Conservation (phyloP, 1,140 invertebrate genomes). For the Leptinotarsa defecta region DNA sequence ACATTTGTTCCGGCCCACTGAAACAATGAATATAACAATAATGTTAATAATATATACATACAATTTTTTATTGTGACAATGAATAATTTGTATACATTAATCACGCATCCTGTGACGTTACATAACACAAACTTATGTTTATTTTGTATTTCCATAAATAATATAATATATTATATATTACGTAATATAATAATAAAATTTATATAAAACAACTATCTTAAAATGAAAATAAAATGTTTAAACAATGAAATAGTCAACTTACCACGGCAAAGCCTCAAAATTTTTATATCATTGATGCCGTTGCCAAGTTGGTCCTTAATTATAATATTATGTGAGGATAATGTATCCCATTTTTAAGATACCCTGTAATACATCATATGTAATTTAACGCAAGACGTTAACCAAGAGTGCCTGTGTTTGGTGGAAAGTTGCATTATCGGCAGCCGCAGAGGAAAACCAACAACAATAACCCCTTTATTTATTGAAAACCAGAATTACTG, state of each 20-base stretch:
- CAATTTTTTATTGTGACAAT: conserved; percentile 47
- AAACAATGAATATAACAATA: conserved; percentile 44
- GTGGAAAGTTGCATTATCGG: conserved; percentile 49
- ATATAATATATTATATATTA: conserved; percentile 31
- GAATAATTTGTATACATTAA: conserved; percentile 50
- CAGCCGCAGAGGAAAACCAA: conserved; percentile 40
- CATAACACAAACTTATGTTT: conserved; percentile 41
- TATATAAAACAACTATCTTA: conserved; percentile 31
- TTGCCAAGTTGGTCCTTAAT: conserved; percentile 56
- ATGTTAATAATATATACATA: conserved; percentile 48
- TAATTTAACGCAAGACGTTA: conserved; percentile 55
- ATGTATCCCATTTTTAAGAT: conserved; percentile 57
- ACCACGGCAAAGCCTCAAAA: conserved; percentile 52
- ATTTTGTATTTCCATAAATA: conserved; percentile 24
- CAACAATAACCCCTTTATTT: background rate
- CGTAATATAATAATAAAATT: conserved; percentile 28
- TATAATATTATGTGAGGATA: conserved; percentile 57
- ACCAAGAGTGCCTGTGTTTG: conserved; percentile 57
- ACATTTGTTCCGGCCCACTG: conserved; percentile 34
- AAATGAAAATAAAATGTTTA: conserved; percentile 44
- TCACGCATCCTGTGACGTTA: conserved; percentile 22
- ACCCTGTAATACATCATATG: conserved; percentile 58
- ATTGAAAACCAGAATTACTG: background rate
- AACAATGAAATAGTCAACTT: conserved; percentile 43
- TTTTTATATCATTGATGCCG: conserved; percentile 41